Conservation (phyloP, 1,140 invertebrate genomes). For the Penaeus japonicus region DNA sequence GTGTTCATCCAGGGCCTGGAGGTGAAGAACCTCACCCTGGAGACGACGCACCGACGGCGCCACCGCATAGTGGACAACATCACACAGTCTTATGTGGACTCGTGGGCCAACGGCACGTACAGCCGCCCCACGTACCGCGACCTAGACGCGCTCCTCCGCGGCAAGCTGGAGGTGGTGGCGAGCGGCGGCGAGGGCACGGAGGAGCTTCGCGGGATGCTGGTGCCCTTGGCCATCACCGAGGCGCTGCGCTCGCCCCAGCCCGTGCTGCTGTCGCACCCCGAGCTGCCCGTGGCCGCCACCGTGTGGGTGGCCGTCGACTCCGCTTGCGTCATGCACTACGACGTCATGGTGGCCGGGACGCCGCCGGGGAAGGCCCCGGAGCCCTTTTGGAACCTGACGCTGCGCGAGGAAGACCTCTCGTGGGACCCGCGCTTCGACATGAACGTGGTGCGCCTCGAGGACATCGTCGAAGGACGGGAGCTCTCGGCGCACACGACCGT, state of each 20-base stretch:
- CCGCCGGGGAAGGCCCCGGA: conserved; percentile 24
- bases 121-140: conserved; percentile 73
- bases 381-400: conserved; percentile 49
- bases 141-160: conserved; percentile 80
- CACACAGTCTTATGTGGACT: conserved; percentile 70
- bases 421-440: conserved; percentile 51
- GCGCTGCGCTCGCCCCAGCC: conserved; percentile 75
- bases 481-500: conserved; percentile 51
- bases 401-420: conserved; percentile 43
- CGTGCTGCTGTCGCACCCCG: conserved; percentile 70
- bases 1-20: conserved; percentile 38
- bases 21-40: conserved; percentile 58
- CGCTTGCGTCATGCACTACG: conserved; percentile 84
- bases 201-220: conserved; percentile 72
- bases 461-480: conserved; percentile 45
- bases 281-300: conserved; percentile 72
- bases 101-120: conserved; percentile 74
- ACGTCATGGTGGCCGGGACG: conserved; percentile 68
- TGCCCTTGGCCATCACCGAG: conserved; percentile 76
- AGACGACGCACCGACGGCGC: conserved; percentile 75
- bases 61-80: conserved; percentile 68
- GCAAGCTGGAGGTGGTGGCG: conserved; percentile 73
- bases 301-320: conserved; percentile 83
- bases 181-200: conserved; percentile 71
- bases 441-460: conserved; percentile 27